Evolutionary conservation across 1,140 invertebrate genomes (phyloP).

Genomic region (Ostrea edulis): DNA sequence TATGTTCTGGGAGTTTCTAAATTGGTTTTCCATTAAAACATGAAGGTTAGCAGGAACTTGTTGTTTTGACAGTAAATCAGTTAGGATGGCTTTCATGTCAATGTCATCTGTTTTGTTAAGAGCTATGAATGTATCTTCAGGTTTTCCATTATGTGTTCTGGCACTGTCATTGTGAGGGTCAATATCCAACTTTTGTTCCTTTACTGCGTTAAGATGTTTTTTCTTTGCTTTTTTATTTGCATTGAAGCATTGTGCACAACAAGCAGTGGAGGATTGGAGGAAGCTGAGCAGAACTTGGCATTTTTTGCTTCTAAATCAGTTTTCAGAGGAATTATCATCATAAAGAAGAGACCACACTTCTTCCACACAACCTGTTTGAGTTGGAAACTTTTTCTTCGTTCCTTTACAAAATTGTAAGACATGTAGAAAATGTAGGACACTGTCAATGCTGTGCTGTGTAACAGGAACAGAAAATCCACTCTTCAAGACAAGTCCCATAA

Average conservation of each 20-base stretch:
- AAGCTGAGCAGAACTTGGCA: constrained; percentile 23
- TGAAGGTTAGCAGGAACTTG: constrained; percentile 39
- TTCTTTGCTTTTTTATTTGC: constrained; percentile 6
- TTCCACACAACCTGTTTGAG: constrained; percentile 19
- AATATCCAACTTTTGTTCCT: not conserved
- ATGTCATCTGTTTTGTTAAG: not conserved
- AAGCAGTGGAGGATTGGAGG: not conserved
- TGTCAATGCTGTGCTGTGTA: not conserved
- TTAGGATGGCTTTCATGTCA: constrained; percentile 23
- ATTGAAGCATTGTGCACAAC: constrained; percentile 15
- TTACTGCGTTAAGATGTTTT: not conserved
- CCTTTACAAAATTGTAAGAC: not conserved
- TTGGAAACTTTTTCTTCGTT: constrained; percentile 4
- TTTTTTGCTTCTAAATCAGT: constrained; percentile 21
- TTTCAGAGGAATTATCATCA: constrained; percentile 19
- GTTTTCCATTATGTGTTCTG: not conserved
- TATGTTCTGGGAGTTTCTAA: constrained; percentile 32
- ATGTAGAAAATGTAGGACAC: not conserved
- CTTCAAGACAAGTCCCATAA: not conserved
- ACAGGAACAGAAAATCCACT: not conserved
- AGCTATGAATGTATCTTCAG: constrained; percentile 16
- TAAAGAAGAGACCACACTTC: constrained; percentile 14
- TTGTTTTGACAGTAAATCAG: constrained; percentile 15
- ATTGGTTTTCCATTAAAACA: constrained; percentile 39
- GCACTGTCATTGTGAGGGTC: constrained; percentile 7